phyloP scores from a whole-genome alignment of 2,113 vertebrate genomes.

The Leptobrachium leishanense region DNA sequence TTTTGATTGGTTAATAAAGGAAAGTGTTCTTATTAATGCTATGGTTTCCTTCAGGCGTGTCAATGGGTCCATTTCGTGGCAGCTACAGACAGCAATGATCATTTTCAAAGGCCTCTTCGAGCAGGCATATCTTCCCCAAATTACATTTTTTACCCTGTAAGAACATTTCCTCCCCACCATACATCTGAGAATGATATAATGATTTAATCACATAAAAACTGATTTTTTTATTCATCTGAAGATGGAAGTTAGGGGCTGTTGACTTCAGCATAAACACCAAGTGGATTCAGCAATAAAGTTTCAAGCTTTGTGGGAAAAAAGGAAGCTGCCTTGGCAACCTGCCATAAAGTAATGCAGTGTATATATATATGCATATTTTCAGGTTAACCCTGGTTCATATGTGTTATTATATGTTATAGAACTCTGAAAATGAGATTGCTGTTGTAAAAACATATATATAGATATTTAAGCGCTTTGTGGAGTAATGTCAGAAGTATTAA shows the following conservation, averaged over 20 bases:
- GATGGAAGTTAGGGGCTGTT: constrained; percentile 53
- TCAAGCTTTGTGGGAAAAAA: neutral
- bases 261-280: constrained; percentile 48
- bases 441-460: too few species aligned
- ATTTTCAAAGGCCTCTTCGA: constrained; percentile 65
- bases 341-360: neutral
- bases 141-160: constrained; percentile 65
- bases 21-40: constrained; percentile 67
- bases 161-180: constrained; percentile 53
- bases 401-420: too few species aligned
- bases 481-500: too few species aligned
- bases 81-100: constrained; percentile 59
- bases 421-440: too few species aligned
- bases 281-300: constrained; percentile 32
- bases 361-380: neutral
- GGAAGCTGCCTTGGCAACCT: neutral
- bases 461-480: too few species aligned
- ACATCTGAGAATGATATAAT: constrained; percentile 54
- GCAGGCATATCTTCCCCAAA: constrained; percentile 62
- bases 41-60: constrained; percentile 68
- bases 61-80: constrained; percentile 67
- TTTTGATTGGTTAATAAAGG: constrained; percentile 75
- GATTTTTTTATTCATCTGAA: constrained; percentile 44
- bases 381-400: too few species aligned
- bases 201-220: constrained; percentile 55